Evolutionary conservation across 2,797 vertebrate genomes (phyloP).

Genomic region (Lindbergichthys nudifrons): DNA sequence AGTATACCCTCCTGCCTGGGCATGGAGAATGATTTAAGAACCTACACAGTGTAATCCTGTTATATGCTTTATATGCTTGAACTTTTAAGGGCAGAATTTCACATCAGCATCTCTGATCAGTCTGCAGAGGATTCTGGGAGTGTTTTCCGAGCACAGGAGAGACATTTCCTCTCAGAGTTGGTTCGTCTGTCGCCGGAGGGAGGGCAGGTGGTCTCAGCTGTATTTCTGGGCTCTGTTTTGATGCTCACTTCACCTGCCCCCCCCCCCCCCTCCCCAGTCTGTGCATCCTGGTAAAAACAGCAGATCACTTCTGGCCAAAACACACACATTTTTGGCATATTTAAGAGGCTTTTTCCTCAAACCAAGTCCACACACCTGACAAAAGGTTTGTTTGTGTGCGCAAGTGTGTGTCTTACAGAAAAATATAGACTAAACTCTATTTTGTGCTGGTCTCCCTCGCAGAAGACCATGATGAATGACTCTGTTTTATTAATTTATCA

Average conservation of each 20-base stretch:
- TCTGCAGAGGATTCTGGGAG: slow-evolving; percentile 36
- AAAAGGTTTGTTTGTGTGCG: slow-evolving; percentile 27
- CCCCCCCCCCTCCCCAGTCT: not conserved
- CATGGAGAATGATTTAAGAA: slow-evolving; percentile 61
- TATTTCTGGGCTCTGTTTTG: slow-evolving; percentile 59
- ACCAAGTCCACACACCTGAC: slow-evolving; percentile 22
- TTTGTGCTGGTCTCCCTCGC: slow-evolving; percentile 13
- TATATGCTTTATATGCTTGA: slow-evolving; percentile 51
- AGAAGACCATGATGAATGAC: slow-evolving; percentile 36
- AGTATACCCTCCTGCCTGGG: slow-evolving; percentile 44
- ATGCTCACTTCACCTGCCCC: slow-evolving; percentile 48
- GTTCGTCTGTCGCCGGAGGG: slow-evolving; percentile 68
- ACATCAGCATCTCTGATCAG: slow-evolving; percentile 56
- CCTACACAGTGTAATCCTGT: slow-evolving; percentile 55
- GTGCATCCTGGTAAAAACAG: slow-evolving; percentile 29
- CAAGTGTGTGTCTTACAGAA: not conserved
- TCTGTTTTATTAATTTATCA: slow-evolving; percentile 38
- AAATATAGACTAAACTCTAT: not conserved
- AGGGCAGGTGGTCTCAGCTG: slow-evolving; percentile 67
- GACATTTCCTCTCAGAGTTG: slow-evolving; percentile 42
- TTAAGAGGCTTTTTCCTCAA: slow-evolving; percentile 51
- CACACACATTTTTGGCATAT: slow-evolving; percentile 50
- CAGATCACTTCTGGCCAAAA: slow-evolving; percentile 36
- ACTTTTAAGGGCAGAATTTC: slow-evolving; percentile 62
- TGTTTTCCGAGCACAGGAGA: slow-evolving; percentile 35